Conservation (phyloP, 2,113 vertebrate genomes). For the Etia nguti region DNA sequence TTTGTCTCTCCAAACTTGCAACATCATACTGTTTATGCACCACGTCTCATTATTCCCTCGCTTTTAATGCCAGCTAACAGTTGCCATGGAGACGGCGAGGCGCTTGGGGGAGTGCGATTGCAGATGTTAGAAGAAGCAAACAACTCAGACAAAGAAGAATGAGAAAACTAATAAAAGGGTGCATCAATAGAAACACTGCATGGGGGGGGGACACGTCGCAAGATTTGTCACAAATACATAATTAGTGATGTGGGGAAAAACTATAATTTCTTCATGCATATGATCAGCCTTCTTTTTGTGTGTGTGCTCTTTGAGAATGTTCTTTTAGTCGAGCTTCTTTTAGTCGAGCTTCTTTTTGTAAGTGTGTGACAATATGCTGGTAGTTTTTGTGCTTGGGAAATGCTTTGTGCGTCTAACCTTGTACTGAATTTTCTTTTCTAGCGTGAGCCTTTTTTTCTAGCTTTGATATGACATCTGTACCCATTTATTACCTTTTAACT, state of each 20-base stretch:
- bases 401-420: neutral
- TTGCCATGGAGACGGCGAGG: conserved; percentile 63
- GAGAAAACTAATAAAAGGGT: conserved; percentile 23
- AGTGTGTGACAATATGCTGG: neutral
- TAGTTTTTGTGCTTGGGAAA: neutral
- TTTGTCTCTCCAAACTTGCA: neutral
- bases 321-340: neutral
- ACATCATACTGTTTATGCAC: conserved; percentile 17
- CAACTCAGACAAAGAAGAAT: conserved; percentile 15
- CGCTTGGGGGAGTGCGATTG: conserved; percentile 56
- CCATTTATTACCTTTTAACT: neutral
- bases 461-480: neutral
- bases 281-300: neutral
- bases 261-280: neutral
- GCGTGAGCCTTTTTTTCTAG: neutral
- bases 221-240: neutral
- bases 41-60: conserved; percentile 25
- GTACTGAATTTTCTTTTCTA: neutral
- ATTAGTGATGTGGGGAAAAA: neutral
- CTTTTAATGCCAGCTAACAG: conserved; percentile 49
- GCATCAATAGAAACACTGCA: neutral
- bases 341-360: neutral
- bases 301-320: neutral
- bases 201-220: fast-evolving
- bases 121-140: conserved; percentile 58